Evolutionary conservation across 2,113 vertebrate genomes (phyloP).

Genomic region (Gulo gulo): DNA sequence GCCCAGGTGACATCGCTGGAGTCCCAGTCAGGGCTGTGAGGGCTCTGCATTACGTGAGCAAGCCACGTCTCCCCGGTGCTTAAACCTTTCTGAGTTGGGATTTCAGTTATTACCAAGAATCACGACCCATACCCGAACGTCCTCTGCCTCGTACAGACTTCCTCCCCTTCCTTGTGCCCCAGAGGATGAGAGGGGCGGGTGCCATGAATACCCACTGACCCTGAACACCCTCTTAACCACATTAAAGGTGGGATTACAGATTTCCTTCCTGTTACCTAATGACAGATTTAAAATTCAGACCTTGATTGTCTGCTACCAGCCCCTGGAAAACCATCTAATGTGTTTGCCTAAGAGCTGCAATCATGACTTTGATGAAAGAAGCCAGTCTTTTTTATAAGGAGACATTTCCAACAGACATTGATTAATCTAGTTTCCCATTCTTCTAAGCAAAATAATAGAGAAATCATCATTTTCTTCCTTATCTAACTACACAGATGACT

Average conservation of each 20-base stretch:
- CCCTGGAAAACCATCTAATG: background rate
- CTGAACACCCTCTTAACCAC: background rate
- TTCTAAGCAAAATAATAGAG: slow-evolving; percentile 38
- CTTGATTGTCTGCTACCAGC: background rate
- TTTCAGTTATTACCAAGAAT: background rate
- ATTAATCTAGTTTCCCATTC: slow-evolving; percentile 35
- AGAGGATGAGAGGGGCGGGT: background rate
- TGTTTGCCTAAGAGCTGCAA: background rate
- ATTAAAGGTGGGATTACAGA: background rate
- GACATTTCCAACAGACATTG: background rate
- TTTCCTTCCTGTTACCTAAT: background rate
- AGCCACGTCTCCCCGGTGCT: background rate
- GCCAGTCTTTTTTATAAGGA: background rate
- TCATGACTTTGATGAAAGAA: background rate
- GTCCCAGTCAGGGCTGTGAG: background rate
- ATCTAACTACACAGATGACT: slow-evolving; percentile 57
- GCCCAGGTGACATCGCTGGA: rapidly evolving
- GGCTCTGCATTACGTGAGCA: background rate
- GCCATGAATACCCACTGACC: background rate
- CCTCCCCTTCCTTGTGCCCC: background rate
- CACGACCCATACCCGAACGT: background rate
- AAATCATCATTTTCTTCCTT: slow-evolving; percentile 59
- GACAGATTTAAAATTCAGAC: background rate
- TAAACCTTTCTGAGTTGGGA: background rate
- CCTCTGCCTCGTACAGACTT: background rate